Evolutionary conservation across 1,140 invertebrate genomes (phyloP), one percentile per base, ranked within the genome.

Genomic region (Hycleus cichorii): DNA sequence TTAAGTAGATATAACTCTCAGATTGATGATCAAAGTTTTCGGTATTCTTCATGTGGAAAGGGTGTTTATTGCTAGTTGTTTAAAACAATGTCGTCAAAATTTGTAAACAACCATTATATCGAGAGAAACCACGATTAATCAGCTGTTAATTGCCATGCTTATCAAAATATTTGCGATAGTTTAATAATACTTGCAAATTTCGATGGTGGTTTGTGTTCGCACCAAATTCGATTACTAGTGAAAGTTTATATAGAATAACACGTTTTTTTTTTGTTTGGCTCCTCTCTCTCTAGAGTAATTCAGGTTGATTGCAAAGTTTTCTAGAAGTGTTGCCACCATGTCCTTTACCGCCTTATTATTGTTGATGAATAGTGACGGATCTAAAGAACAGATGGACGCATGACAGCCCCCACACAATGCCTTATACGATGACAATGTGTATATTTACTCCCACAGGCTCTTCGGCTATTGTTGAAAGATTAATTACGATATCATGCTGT

Each of bases 101-200:
- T 53, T 32, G 51, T 53, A 53, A 53, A 53, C 51, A 53, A 46
- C 32, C 7, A 32, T 32, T 32, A 7, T 32, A 32, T 32, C 32
- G 7, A 32, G 32, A 32, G 32, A 5, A 53, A 40, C 51, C 42
- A 45, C 51, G 45, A 53, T 53, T 53, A 53, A 53, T 53, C 51
- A 53, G 51, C 39, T 45, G 51, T 53, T 53, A 53, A 53, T 53
- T 53, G 40, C 51, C 18, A 6, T 7, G 51, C 51, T 53, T 52
- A 52, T 52, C 50, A 52, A 53, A 53, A 53, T 53, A 53, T 53
- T 53, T 53, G 51, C 42, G 42, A 46, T 53, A 53, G 51, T 53
- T 53, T 53, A 53, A 45, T 53, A 27, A 45, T 7, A 32, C 32
- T 32, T 32, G 32, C 32, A 32, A 32, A 7, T 7, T 32, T 32